Conservation (phyloP, 92 coral and sea anemone species). For the Anthopleura xanthogrammica region DNA sequence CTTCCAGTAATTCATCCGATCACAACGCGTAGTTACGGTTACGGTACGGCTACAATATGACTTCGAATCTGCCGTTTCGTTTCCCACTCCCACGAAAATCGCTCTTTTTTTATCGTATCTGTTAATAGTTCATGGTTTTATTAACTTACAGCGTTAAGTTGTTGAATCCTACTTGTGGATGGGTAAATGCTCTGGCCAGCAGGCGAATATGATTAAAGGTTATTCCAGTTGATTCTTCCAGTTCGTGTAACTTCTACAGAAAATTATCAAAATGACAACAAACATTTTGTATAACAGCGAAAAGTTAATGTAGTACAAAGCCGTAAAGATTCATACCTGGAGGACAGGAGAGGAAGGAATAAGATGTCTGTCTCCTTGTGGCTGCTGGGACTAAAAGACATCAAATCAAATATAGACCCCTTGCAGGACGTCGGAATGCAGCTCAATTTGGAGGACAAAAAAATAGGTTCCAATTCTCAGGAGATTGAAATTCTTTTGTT, state of each 20-base stretch:
- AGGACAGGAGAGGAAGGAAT: slow-evolving; percentile 78
- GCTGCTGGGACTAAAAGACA: slow-evolving; percentile 67
- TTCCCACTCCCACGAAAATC: too few relatives aligned
- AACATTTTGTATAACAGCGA: not conserved
- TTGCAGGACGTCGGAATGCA: too few relatives aligned
- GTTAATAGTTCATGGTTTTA: not conserved
- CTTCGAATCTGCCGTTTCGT: too few relatives aligned
- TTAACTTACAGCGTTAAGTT: slow-evolving; percentile 86
- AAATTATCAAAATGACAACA: not conserved
- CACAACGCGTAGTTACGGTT: too few relatives aligned
- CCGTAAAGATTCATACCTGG: slow-evolving; percentile 47
- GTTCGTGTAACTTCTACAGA: slow-evolving; percentile 73
- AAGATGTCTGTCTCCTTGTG: slow-evolving; percentile 87
- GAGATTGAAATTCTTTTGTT: too few relatives aligned
- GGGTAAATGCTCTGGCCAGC: slow-evolving; percentile 96
- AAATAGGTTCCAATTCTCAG: too few relatives aligned
- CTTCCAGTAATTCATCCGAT: too few relatives aligned
- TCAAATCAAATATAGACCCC: not conserved
- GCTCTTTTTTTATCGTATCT: too few relatives aligned
- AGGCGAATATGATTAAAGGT: slow-evolving; percentile 92
- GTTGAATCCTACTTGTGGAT: slow-evolving; percentile 97
- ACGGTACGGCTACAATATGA: too few relatives aligned
- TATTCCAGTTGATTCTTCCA: slow-evolving; percentile 80
- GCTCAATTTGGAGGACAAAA: too few relatives aligned
- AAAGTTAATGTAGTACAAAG: not conserved